phyloP scores from a whole-genome alignment of 2,888 invertebrate species.

The Meiosimyza platycephala region DNA sequence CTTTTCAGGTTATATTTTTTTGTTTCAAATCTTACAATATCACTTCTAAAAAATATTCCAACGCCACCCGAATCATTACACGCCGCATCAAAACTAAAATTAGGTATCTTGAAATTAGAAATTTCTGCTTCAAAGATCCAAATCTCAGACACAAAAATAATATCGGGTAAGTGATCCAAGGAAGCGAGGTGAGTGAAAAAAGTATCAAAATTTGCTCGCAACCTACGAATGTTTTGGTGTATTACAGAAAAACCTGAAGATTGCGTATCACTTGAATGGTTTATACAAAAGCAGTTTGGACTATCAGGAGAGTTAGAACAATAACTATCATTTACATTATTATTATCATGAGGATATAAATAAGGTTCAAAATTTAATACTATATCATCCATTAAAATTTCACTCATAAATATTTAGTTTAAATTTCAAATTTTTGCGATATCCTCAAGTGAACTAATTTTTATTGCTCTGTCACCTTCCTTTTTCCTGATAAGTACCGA shows the following conservation, averaged over 20 bases:
- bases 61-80: background rate
- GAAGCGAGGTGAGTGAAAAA: background rate
- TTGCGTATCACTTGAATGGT: background rate
- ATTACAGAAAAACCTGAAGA: background rate
- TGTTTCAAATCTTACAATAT: too few relatives aligned
- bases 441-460: too few relatives aligned
- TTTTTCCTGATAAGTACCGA: too few relatives aligned
- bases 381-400: background rate
- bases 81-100: background rate
- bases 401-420: too few relatives aligned
- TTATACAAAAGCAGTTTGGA: background rate
- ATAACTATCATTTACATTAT: background rate
- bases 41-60: constrained; percentile 1
- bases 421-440: too few relatives aligned
- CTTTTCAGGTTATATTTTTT: too few relatives aligned
- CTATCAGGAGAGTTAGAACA: too few relatives aligned
- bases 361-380: background rate
- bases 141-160: too few relatives aligned
- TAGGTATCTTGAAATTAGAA: background rate
- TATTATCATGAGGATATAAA: background rate
- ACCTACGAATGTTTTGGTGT: background rate
- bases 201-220: background rate
- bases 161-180: background rate
- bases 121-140: background rate
- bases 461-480: too few relatives aligned